A percentile compares a stretch with the other conserved stretches of the same genome.
phyloP scores from a whole-genome alignment of 2,888 invertebrate genomes.

The Neuroscelio doddi region DNA sequence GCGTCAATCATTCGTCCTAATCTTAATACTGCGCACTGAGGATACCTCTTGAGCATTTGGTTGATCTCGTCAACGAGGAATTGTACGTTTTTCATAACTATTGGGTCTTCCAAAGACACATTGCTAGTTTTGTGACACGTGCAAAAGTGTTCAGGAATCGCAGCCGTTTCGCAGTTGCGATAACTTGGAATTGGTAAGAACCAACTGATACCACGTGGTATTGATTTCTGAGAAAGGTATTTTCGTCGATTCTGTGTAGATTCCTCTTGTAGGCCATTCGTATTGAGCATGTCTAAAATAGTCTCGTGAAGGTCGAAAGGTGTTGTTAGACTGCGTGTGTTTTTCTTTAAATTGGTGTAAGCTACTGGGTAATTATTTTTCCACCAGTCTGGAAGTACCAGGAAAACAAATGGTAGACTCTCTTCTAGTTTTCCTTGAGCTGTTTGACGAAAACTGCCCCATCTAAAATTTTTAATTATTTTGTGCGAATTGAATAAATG shows the following conservation, averaged over 20 bases:
- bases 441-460: conserved; percentile 87
- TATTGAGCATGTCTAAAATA: conserved; percentile 79
- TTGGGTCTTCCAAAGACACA: conserved; percentile 74
- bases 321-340: conserved; percentile 83
- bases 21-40: conserved; percentile 79
- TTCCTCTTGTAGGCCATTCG: conserved; percentile 71
- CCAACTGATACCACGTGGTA: conserved; percentile 80
- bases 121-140: conserved; percentile 83
- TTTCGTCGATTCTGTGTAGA: conserved; percentile 67
- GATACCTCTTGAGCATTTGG: conserved; percentile 75
- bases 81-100: conserved; percentile 76
- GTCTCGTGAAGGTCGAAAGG: conserved; percentile 90
- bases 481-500: too few species aligned
- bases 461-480: conserved; percentile 72
- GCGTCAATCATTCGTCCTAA: conserved; percentile 79
- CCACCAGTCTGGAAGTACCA: conserved; percentile 84
- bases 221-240: conserved; percentile 53
- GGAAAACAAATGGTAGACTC: conserved; percentile 85
- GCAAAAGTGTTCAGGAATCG: conserved; percentile 90
- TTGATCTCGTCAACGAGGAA: conserved; percentile 81
- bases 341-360: conserved; percentile 78
- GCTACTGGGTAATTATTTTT: conserved; percentile 76
- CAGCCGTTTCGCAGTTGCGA: conserved; percentile 85
- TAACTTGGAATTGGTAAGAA: conserved; percentile 82
- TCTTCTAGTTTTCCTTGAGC: conserved; percentile 92